Conservation (phyloP, 2,797 vertebrate species). For the Manis javanica region DNA sequence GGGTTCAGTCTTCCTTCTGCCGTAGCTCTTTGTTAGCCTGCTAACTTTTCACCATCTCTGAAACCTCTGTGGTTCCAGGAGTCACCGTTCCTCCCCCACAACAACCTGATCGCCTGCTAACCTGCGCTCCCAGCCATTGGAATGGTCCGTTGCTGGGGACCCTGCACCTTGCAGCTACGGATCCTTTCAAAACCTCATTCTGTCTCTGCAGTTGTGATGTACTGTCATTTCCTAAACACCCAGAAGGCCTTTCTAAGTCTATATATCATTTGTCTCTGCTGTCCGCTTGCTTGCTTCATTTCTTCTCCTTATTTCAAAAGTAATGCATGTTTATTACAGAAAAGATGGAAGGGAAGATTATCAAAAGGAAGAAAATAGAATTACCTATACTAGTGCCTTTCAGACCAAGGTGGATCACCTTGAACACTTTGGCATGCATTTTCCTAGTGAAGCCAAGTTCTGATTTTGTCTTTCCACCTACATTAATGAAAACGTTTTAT, state of each 20-base stretch:
- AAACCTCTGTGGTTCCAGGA: not conserved
- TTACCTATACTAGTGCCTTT: not conserved
- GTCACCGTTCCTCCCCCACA: not conserved
- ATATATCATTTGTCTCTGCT: not conserved
- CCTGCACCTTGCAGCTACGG: not conserved
- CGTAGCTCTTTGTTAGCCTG: not conserved
- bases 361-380: not conserved
- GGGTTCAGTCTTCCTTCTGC: not conserved
- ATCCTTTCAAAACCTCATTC: not conserved
- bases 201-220: not conserved
- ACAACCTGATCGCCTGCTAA: not conserved
- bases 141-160: not conserved
- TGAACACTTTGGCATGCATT: not conserved
- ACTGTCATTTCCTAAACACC: not conserved
- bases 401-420: not conserved
- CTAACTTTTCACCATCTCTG: not conserved
- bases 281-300: not conserved
- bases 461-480: not conserved
- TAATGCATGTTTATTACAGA: not conserved
- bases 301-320: conserved; percentile 13
- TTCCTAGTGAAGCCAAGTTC: not conserved
- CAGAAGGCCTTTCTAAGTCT: not conserved
- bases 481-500: not conserved
- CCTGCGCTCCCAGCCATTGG: not conserved
- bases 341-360: not conserved